These are phyloP conservation scores for Pseudochirops cupreus DNA, from an alignment of 2,797 vertebrate genomes.

Conservation along the genomic window DNA sequence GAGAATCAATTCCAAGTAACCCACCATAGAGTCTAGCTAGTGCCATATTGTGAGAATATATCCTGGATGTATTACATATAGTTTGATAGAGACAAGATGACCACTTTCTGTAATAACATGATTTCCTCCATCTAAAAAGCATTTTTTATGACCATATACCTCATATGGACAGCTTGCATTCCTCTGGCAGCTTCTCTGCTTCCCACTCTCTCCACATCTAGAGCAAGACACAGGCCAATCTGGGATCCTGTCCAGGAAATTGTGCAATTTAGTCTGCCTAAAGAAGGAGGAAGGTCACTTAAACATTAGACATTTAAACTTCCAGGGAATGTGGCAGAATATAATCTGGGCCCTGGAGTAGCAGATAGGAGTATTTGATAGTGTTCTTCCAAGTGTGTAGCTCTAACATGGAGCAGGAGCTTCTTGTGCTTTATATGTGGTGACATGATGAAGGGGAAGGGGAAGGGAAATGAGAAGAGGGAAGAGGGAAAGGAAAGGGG, in stretches of 20 bases:
- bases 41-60: slow-evolving; percentile 56
- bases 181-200: slow-evolving; percentile 41
- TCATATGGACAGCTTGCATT: slow-evolving; percentile 75
- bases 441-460: neutral
- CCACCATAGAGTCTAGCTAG: slow-evolving; percentile 54
- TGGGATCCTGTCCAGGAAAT: slow-evolving; percentile 58
- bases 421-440: neutral
- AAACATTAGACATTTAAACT: neutral
- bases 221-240: slow-evolving; percentile 56
- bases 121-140: slow-evolving; percentile 51
- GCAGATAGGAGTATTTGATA: neutral
- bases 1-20: slow-evolving; percentile 55
- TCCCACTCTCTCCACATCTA: slow-evolving; percentile 34
- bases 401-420: neutral
- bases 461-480: neutral
- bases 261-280: slow-evolving; percentile 63
- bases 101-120: slow-evolving; percentile 49
- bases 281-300: neutral
- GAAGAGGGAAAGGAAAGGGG: neutral
- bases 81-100: slow-evolving; percentile 62
- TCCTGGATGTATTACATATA: slow-evolving; percentile 64
- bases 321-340: neutral
- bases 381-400: neutral
- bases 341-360: neutral
- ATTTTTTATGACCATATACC: slow-evolving; percentile 70